A percentile compares a stretch with the other conserved stretches of the same genome.
These are phyloP conservation scores for Lobophora halterata DNA, from an alignment of 2,888 invertebrate species.

Conservation along the genomic window DNA sequence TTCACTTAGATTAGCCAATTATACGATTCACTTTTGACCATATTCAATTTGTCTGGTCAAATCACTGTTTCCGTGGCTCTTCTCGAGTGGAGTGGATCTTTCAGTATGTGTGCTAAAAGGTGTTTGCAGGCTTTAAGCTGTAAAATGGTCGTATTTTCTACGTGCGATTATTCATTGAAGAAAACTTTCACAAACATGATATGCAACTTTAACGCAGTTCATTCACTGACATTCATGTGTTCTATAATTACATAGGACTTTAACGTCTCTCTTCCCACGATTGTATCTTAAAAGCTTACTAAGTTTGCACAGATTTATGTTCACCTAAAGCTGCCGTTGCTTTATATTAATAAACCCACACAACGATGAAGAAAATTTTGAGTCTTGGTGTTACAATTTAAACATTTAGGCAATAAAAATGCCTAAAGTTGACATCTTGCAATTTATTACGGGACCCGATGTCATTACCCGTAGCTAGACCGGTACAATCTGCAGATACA, in stretches of 20 bases:
- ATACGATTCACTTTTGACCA: too few relatives aligned
- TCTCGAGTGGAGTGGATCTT: too few relatives aligned
- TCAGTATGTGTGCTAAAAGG: conserved; percentile 12
- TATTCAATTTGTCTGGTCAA: too few relatives aligned
- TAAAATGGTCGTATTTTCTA: conserved; percentile 23
- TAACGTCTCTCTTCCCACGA: conserved; percentile 70
- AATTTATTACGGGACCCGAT: conserved; percentile 7
- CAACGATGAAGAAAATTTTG: conserved; percentile 23
- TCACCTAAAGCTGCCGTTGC: conserved; percentile 41
- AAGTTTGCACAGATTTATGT: conserved; percentile 60
- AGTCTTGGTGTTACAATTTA: too few relatives aligned
- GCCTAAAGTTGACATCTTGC: too few relatives aligned
- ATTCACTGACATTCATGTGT: conserved; percentile 62
- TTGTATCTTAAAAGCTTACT: conserved; percentile 57
- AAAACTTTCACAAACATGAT: conserved; percentile 46
- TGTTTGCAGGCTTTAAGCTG: conserved; percentile 26
- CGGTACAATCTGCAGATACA: too few relatives aligned
- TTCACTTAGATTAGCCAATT: too few relatives aligned
- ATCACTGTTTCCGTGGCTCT: too few relatives aligned
- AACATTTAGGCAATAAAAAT: too few relatives aligned
- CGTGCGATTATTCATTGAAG: conserved; percentile 27
- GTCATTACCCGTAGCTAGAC: conserved; percentile 29
- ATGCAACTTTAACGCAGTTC: conserved; percentile 50
- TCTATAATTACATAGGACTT: conserved; percentile 64
- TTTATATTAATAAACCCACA: conserved; percentile 27